These are phyloP conservation scores for Oenanthe oenanthe DNA, from an alignment of 2,113 vertebrate genomes.

Conservation along the genomic window DNA sequence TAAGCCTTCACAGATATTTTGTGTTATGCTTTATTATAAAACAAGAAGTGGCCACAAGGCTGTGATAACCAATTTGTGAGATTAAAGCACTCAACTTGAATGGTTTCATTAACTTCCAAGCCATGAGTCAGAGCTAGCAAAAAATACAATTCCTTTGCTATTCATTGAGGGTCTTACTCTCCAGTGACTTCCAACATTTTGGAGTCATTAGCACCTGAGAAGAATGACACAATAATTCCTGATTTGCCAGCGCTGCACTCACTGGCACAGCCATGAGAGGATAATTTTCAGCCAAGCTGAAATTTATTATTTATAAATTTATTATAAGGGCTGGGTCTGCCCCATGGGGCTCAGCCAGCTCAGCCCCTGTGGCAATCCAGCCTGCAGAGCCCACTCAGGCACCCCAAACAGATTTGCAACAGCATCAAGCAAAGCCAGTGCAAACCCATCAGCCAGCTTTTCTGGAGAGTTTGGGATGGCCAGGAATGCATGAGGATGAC, in stretches of 20 bases:
- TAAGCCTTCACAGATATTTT: slow-evolving; percentile 80
- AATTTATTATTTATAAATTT: too few relatives aligned
- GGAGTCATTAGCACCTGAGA: slow-evolving; percentile 23
- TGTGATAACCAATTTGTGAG: slow-evolving; percentile 83
- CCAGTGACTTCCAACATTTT: not conserved
- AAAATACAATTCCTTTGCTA: slow-evolving; percentile 66
- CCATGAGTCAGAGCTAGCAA: slow-evolving; percentile 68
- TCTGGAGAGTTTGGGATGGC: not conserved
- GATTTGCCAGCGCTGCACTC: not conserved
- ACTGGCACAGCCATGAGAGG: not conserved
- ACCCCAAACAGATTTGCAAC: not conserved
- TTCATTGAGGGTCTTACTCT: slow-evolving; percentile 33
- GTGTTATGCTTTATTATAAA: slow-evolving; percentile 80
- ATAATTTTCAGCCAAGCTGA: not conserved
- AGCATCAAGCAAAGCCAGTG: not conserved
- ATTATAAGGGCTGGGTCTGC: too few relatives aligned
- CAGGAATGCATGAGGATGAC: not conserved
- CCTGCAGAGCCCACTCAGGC: not conserved
- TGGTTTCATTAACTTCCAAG: slow-evolving; percentile 78
- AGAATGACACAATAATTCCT: not conserved
- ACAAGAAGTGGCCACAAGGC: slow-evolving; percentile 81
- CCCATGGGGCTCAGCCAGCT: not conserved
- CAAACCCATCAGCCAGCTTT: not conserved
- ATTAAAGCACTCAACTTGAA: slow-evolving; percentile 80
- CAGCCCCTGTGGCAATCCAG: not conserved